Percentiles rank a stretch among this genome's conserved stretches.
These are phyloP conservation scores for Batillaria attramentaria DNA, from an alignment of 1,140 invertebrate species.

Conservation along the genomic window DNA sequence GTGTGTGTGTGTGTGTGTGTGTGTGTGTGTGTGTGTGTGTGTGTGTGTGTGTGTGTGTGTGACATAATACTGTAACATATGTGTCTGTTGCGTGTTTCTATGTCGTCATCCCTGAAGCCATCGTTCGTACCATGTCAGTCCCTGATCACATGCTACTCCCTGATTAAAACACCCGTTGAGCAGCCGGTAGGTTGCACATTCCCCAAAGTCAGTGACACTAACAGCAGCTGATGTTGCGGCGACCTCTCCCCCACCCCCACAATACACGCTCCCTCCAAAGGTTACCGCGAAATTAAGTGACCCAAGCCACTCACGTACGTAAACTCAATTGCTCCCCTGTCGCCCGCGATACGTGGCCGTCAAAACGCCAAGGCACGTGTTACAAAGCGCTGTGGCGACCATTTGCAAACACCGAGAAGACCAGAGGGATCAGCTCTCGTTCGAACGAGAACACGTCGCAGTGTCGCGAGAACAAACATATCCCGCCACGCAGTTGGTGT, in stretches of 20 bases:
- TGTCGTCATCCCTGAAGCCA: no score
- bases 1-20: slow-evolving; percentile 11
- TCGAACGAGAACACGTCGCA: slow-evolving; percentile 15
- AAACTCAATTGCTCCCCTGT: slow-evolving; percentile 1
- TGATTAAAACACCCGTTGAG: no score
- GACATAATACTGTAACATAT: no score
- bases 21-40: slow-evolving; percentile 13
- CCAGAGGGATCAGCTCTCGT: not conserved
- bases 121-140: no score
- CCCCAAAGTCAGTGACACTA: no score
- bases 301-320: not conserved
- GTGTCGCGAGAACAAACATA: slow-evolving; percentile 14
- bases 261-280: no score
- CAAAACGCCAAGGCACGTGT: not conserved
- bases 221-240: no score
- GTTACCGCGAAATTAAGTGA: no score
- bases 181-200: no score
- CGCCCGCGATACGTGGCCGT: not conserved
- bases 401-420: not conserved
- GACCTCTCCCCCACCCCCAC: no score
- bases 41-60: not conserved
- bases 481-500: not conserved
- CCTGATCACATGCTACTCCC: no score
- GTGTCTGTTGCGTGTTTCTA: no score
- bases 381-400: not conserved